phyloP scores from a whole-genome alignment of 2,888 invertebrate species.

The Dryomyza anilis region DNA sequence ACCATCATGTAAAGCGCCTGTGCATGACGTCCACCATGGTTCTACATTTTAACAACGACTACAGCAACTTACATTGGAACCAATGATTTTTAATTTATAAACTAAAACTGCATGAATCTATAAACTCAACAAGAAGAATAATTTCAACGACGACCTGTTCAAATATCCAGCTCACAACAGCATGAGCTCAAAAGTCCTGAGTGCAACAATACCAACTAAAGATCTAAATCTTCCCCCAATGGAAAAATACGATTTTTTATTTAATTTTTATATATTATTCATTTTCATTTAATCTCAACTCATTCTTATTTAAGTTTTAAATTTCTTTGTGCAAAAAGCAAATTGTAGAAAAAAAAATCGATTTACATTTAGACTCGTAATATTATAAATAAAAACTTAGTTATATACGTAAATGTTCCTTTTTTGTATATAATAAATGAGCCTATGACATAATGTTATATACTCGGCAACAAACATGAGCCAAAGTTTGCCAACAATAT shows the following conservation, averaged over 20 bases:
- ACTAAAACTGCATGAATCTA: slow-evolving; percentile 19
- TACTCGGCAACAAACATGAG: no score
- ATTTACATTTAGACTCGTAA: slow-evolving; percentile 54
- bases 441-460: no score
- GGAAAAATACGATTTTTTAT: not conserved
- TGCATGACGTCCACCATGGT: not conserved
- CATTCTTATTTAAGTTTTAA: slow-evolving; percentile 26
- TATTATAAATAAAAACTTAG: slow-evolving; percentile 23
- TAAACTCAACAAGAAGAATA: slow-evolving; percentile 12
- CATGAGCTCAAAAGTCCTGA: slow-evolving; percentile 27
- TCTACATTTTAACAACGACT: slow-evolving; percentile 34
- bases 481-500: no score
- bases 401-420: slow-evolving; percentile 45
- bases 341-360: slow-evolving; percentile 42
- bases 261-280: slow-evolving; percentile 30
- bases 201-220: slow-evolving; percentile 22
- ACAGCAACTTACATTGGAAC: slow-evolving; percentile 38
- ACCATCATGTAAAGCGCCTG: slow-evolving; percentile 50
- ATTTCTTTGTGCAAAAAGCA: slow-evolving; percentile 14
- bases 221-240: slow-evolving; percentile 3
- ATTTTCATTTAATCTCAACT: slow-evolving; percentile 36
- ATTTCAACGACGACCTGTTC: not conserved
- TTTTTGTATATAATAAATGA: slow-evolving; percentile 57
- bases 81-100: slow-evolving; percentile 39
- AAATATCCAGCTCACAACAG: slow-evolving; percentile 6